Conservation (phyloP, 2,888 invertebrate species). For the Calephelis perditalis region DNA sequence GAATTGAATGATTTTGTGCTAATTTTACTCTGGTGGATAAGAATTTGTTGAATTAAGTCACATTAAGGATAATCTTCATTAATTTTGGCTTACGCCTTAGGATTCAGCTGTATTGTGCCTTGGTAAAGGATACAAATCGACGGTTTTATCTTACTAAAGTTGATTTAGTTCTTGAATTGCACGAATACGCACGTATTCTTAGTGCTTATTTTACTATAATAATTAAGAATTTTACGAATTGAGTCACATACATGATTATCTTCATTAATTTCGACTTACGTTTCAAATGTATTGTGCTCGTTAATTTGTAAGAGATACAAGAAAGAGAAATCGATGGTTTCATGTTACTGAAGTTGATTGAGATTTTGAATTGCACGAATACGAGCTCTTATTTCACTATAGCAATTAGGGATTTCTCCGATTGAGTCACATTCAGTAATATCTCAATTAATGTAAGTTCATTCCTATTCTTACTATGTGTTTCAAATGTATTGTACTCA, state of each 20-base stretch:
- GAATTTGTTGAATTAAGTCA: conserved; percentile 34
- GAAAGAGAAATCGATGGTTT: not conserved
- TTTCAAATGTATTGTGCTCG: conserved; percentile 5
- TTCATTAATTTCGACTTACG: conserved; percentile 22
- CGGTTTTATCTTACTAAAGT: conserved; percentile 35
- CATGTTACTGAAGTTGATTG: conserved; percentile 46
- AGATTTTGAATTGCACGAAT: conserved; percentile 41
- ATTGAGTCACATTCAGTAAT: conserved; percentile 30
- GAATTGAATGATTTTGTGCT: conserved; percentile 37
- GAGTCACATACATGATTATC: conserved; percentile 31
- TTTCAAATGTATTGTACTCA: conserved; percentile 7
- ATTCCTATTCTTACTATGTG: not conserved
- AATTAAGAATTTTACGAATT: conserved; percentile 33
- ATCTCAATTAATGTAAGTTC: conserved; percentile 25
- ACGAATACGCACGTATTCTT: conserved; percentile 26
- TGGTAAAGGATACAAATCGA: conserved; percentile 4
- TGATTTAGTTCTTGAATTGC: conserved; percentile 45
- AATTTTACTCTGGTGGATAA: conserved; percentile 28
- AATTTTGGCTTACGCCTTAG: conserved; percentile 19
- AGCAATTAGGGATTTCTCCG: conserved; percentile 33
- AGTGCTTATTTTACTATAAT: conserved; percentile 33
- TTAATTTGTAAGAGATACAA: not conserved
- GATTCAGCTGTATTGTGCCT: conserved; percentile 12
- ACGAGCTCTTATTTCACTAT: conserved; percentile 35
- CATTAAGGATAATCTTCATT: conserved; percentile 28